Conservation (phyloP, 1,140 invertebrate species). For the Glossosoma conforme region DNA sequence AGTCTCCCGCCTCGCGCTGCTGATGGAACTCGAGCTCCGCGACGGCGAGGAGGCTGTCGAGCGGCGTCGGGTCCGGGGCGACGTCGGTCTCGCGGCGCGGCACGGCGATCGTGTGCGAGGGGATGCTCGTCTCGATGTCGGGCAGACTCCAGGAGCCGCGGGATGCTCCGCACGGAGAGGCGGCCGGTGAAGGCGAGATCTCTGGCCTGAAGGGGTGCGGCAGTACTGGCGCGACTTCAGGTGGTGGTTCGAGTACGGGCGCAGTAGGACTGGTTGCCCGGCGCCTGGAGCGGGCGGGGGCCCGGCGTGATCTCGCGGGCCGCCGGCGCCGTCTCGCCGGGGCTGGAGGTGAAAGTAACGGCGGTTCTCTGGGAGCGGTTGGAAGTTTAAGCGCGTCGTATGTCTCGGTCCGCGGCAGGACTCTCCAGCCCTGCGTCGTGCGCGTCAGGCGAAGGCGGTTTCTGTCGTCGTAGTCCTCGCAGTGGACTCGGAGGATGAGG, state of each 20-base stretch:
- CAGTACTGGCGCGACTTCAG: constrained; percentile 16
- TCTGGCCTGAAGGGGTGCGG: constrained; percentile 27
- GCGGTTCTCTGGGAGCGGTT: constrained; percentile 33
- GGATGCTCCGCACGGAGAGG: constrained; percentile 4
- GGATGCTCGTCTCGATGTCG: constrained; percentile 54
- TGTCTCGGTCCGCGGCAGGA: constrained; percentile 69
- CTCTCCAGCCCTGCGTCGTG: constrained; percentile 73
- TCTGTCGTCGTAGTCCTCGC: constrained; percentile 78
- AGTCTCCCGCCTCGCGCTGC: constrained; percentile 30
- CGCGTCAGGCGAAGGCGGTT: constrained; percentile 76
- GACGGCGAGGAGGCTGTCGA: constrained; percentile 55
- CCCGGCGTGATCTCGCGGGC: constrained; percentile 28
- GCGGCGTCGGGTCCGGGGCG: constrained; percentile 42
- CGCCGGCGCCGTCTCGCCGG: constrained; percentile 18
- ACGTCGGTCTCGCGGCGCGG: constrained; percentile 38
- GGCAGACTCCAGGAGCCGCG: constrained; percentile 40
- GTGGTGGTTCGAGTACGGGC: constrained; percentile 26
- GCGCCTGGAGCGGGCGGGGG: constrained; percentile 23
- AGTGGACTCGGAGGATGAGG: constrained; percentile 72
- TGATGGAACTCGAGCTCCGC: constrained; percentile 53
- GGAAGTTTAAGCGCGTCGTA: constrained; percentile 55
- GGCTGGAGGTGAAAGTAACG: constrained; percentile 33
- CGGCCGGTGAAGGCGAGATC: constrained; percentile 20
- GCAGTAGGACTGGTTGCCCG: background rate
- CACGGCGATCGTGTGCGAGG: constrained; percentile 53